These are phyloP conservation scores for Leiothrix lutea DNA, from an alignment of 2,113 vertebrate species.

Conservation along the genomic window DNA sequence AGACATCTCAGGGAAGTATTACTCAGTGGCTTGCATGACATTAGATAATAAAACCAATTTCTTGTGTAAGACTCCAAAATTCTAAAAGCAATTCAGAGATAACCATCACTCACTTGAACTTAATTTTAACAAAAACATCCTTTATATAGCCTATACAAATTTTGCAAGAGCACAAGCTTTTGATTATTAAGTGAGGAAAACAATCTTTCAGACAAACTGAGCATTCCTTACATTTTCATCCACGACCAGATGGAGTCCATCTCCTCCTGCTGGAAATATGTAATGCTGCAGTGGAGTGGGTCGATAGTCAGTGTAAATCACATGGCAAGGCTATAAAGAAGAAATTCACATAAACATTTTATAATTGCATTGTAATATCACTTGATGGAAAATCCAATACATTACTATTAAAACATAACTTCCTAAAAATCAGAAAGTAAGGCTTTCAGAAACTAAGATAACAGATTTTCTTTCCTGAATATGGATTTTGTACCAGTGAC, in stretches of 20 bases:
- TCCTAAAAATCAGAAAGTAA: not conserved
- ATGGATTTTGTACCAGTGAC: not conserved
- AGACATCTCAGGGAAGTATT: not conserved
- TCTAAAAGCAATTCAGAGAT: not conserved
- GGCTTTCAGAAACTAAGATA: not conserved
- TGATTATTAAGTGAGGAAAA: not conserved
- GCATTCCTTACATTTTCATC: conserved; percentile 91
- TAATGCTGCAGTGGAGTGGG: conserved; percentile 98
- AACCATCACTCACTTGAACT: not conserved
- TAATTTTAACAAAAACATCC: not conserved
- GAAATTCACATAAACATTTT: not conserved
- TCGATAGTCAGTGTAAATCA: conserved; percentile 96
- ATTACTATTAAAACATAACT: not conserved
- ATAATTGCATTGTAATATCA: not conserved
- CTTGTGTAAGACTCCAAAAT: not conserved
- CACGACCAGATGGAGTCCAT: conserved; percentile 95
- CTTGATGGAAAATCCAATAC: not conserved
- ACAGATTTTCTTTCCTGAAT: not conserved
- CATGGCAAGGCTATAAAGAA: conserved; percentile 88
- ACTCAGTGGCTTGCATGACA: not conserved
- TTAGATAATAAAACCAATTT: not conserved
- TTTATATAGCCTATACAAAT: not conserved
- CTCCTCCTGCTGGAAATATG: conserved; percentile 96
- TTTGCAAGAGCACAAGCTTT: not conserved
- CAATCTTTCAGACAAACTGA: not conserved